phyloP scores from a whole-genome alignment of 2,797 vertebrate genomes.

The Bothrops alternatus region DNA sequence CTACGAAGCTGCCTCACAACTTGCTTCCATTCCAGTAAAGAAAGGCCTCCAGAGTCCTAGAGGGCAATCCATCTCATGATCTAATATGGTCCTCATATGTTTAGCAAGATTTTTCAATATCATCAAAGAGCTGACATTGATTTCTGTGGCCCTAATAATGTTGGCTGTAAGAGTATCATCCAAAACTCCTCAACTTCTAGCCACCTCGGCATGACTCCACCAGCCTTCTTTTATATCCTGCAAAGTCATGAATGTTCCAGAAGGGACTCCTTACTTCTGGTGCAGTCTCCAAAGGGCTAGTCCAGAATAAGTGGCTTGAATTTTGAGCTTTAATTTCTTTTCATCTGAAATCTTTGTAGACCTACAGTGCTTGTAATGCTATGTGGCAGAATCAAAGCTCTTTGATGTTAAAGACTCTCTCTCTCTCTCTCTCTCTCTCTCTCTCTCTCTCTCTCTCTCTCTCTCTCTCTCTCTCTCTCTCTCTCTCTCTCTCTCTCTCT shows the following conservation, averaged over 20 bases:
- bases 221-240: not conserved
- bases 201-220: not conserved
- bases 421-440: too few species aligned
- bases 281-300: not conserved
- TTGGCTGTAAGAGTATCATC: not conserved
- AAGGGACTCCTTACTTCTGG: not conserved
- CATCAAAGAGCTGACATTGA: constrained; percentile 52
- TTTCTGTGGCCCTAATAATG: not conserved
- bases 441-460: too few species aligned
- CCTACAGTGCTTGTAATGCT: not conserved
- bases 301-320: not conserved
- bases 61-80: not conserved
- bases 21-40: not conserved
- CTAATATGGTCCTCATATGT: not conserved
- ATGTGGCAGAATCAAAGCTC: not conserved
- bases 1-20: not conserved
- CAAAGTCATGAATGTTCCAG: not conserved
- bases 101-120: not conserved
- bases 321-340: not conserved
- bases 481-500: too few species aligned
- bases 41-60: not conserved
- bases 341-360: not conserved
- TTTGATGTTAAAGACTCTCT: not conserved
- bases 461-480: not conserved
- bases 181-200: not conserved